phyloP scores from a whole-genome alignment of 2,888 invertebrate genomes.

The Ommatoiulus sabulosus region DNA sequence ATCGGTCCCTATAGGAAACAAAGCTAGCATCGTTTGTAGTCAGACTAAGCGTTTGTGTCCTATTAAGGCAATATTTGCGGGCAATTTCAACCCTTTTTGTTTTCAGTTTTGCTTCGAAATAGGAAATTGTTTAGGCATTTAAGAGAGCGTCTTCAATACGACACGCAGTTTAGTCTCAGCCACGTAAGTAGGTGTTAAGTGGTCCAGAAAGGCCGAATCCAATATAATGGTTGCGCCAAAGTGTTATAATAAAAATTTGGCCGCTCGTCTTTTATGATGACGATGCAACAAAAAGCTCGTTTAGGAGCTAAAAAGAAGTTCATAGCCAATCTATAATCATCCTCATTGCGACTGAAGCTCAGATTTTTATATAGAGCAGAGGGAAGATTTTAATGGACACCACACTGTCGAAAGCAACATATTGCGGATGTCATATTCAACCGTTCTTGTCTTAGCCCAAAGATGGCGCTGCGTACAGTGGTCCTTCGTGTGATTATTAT shows the following conservation, averaged over 20 bases:
- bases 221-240: neutral
- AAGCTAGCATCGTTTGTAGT: neutral
- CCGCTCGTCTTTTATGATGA: no score
- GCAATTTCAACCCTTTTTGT: neutral
- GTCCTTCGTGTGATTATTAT: no score
- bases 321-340: slow-evolving; percentile 1
- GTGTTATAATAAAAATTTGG: neutral
- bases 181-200: neutral
- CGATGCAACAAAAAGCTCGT: neutral
- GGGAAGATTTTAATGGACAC: neutral
- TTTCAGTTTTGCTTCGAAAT: neutral
- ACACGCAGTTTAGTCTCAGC: neutral
- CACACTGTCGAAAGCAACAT: neutral
- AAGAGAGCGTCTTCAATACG: neutral
- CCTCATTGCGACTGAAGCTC: neutral
- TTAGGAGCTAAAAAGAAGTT: neutral
- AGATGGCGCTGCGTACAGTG: no score
- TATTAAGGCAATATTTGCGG: neutral
- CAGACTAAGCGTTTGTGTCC: neutral
- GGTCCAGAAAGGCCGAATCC: neutral
- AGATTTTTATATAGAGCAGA: neutral
- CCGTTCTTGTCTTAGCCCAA: no score
- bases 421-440: no score
- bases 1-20: no score
- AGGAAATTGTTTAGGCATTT: neutral